Evolutionary conservation across 1,140 invertebrate genomes (phyloP).

Genomic region (Hyphantria cunea): DNA sequence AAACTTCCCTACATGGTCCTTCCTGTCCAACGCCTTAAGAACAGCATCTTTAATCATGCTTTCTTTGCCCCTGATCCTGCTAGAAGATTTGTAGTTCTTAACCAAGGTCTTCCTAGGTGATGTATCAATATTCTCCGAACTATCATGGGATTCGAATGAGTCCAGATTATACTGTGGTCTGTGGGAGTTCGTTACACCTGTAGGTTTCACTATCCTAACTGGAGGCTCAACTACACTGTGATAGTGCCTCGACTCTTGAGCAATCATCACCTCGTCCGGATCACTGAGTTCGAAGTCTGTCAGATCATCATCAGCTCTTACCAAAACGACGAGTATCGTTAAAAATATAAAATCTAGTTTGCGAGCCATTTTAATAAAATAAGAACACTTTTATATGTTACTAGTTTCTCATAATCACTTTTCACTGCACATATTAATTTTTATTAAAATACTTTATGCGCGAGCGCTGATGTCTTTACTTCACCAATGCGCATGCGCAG

Average conservation of each 20-base stretch:
- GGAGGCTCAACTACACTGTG: slow-evolving; percentile 62
- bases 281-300: slow-evolving; percentile 58
- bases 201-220: slow-evolving; percentile 64
- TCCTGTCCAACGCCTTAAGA: slow-evolving; percentile 72
- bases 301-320: slow-evolving; percentile 47
- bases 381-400: slow-evolving; percentile 6
- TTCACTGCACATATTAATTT: slow-evolving; percentile 20
- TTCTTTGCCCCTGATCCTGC: slow-evolving; percentile 75
- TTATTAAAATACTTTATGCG: neutral
- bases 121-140: slow-evolving; percentile 44
- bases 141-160: slow-evolving; percentile 53
- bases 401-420: slow-evolving; percentile 12
- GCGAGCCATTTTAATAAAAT: slow-evolving; percentile 46
- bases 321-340: slow-evolving; percentile 7
- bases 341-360: slow-evolving; percentile 22
- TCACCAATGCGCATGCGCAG: slow-evolving; percentile 55
- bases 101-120: slow-evolving; percentile 49
- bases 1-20: slow-evolving; percentile 79
- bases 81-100: slow-evolving; percentile 71
- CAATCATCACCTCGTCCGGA: slow-evolving; percentile 65
- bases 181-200: slow-evolving; percentile 73
- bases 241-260: slow-evolving; percentile 67
- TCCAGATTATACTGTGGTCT: slow-evolving; percentile 74
- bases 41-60: slow-evolving; percentile 77
- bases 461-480: slow-evolving; percentile 32